These are phyloP conservation scores for Griposia aprilina DNA, from an alignment of 2,888 invertebrate species.

Conservation along the genomic window DNA sequence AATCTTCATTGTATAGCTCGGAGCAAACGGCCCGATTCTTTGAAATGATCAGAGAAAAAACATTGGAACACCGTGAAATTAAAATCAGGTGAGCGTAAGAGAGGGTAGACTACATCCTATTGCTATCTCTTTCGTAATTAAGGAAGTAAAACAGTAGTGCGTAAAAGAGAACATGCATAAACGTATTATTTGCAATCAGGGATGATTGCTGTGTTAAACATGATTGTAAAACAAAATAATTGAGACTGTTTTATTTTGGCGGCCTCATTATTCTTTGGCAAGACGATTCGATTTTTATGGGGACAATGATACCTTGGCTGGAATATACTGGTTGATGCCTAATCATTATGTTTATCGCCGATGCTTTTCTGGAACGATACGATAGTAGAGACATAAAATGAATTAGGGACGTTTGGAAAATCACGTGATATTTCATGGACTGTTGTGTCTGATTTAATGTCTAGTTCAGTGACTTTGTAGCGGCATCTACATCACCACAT, in stretches of 20 bases:
- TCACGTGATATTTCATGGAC: slow-evolving; percentile 6
- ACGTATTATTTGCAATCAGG: slow-evolving; percentile 43
- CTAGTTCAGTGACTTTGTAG: background rate
- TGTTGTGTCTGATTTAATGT: background rate
- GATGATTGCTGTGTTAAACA: slow-evolving; percentile 51
- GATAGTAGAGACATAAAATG: slow-evolving; percentile 25
- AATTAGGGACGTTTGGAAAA: slow-evolving; percentile 17
- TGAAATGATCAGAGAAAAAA: slow-evolving; percentile 60
- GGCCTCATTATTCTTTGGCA: slow-evolving; percentile 45
- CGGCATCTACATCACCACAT: too few relatives aligned
- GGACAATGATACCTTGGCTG: slow-evolving; percentile 40
- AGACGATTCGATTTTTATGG: slow-evolving; percentile 34
- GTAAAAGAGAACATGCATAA: slow-evolving; percentile 31
- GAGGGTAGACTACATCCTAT: slow-evolving; percentile 32
- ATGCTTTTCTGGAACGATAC: slow-evolving; percentile 2
- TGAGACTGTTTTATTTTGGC: slow-evolving; percentile 51
- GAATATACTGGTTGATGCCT: background rate
- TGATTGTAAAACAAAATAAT: slow-evolving; percentile 48
- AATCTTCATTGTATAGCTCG: slow-evolving; percentile 59
- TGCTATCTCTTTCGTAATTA: slow-evolving; percentile 52
- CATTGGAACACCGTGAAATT: slow-evolving; percentile 61
- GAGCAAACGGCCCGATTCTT: slow-evolving; percentile 59
- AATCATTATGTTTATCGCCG: slow-evolving; percentile 34
- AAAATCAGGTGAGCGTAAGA: slow-evolving; percentile 57
- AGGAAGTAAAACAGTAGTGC: slow-evolving; percentile 42